phyloP scores from a whole-genome alignment of 1,140 invertebrate genomes.

The Diorhabda elongata region DNA sequence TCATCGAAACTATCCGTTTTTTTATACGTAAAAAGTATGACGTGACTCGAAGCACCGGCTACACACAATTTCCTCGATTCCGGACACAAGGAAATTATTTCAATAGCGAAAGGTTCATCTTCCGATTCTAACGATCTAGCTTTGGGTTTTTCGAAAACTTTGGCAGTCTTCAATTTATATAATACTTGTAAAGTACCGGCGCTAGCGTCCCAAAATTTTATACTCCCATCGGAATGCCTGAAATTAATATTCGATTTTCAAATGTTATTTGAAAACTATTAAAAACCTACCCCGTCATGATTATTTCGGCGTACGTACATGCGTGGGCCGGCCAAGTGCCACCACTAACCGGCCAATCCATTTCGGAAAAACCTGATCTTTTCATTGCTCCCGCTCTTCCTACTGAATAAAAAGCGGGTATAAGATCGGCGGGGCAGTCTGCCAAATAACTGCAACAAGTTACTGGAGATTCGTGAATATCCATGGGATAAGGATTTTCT shows the following conservation, averaged over 20 bases:
- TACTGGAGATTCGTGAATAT: constrained; percentile 95
- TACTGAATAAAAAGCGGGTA: constrained; percentile 79
- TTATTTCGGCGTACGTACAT: constrained; percentile 94
- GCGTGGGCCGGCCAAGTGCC: constrained; percentile 92
- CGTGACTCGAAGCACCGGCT: constrained; percentile 85
- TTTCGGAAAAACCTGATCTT: constrained; percentile 86
- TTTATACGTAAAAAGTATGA: constrained; percentile 92
- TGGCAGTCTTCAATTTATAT: constrained; percentile 96
- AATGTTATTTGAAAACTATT: no score
- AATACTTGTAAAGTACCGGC: constrained; percentile 89
- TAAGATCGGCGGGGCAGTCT: constrained; percentile 95
- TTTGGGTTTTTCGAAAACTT: constrained; percentile 80
- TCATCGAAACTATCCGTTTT: constrained; percentile 85
- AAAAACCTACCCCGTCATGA: constrained; percentile 80
- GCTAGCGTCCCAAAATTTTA: constrained; percentile 98
- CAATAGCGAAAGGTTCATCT: constrained; percentile 91
- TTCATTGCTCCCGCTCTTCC: constrained; percentile 39
- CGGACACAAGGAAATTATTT: constrained; percentile 86
- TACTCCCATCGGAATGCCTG: constrained; percentile 92
- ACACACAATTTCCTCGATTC: constrained; percentile 87
- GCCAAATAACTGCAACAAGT: constrained; percentile 94
- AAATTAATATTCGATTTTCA: constrained; percentile 34
- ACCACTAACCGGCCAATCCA: constrained; percentile 91
- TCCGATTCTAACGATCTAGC: constrained; percentile 50
- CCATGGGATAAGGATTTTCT: constrained; percentile 99